Conservation (phyloP, 2,797 vertebrate genomes). For the Pseudotriccus pelzelni region DNA sequence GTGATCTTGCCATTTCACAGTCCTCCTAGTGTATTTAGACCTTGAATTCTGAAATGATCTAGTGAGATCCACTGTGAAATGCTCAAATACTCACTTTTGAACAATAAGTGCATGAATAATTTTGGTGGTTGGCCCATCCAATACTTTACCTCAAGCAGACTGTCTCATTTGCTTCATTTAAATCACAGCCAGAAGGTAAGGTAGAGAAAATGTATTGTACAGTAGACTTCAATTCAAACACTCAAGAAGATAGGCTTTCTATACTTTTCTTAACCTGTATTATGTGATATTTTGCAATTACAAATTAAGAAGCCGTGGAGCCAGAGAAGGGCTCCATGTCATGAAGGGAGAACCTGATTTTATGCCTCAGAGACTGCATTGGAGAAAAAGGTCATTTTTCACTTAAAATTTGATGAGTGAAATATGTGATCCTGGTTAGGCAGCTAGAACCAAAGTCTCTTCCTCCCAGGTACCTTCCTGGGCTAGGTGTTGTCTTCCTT, state of each 20-base stretch:
- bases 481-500: neutral
- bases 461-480: neutral
- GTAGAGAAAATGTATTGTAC: neutral
- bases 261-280: neutral
- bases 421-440: neutral
- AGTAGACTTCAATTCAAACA: neutral
- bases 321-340: neutral
- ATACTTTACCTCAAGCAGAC: neutral
- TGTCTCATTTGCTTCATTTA: neutral
- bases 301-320: neutral
- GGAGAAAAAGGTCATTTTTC: neutral
- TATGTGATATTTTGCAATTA: neutral
- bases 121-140: neutral
- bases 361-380: neutral
- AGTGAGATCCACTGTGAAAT: neutral
- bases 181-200: neutral
- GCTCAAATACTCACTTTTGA: neutral
- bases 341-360: neutral
- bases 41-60: neutral
- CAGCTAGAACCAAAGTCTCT: neutral
- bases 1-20: neutral
- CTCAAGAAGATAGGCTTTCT: neutral
- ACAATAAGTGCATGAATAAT: neutral
- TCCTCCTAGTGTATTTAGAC: neutral
- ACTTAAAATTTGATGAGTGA: neutral